A percentile compares a stretch with the other conserved stretches of the same genome.
phyloP scores from a whole-genome alignment of 2,113 vertebrate species.

The Nansenia antarctica region DNA sequence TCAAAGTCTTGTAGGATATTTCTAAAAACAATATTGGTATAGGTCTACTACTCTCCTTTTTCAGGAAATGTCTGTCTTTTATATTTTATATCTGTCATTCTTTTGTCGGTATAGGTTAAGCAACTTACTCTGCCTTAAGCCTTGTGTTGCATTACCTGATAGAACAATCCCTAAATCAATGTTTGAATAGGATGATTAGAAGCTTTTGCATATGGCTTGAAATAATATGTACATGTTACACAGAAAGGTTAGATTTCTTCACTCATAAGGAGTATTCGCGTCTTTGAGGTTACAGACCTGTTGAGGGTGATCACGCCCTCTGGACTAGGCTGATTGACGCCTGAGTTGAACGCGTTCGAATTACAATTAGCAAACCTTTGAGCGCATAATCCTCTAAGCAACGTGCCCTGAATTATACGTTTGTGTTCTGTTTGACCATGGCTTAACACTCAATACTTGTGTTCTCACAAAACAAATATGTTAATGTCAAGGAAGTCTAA shows the following conservation, averaged over 20 bases:
- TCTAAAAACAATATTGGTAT: neutral
- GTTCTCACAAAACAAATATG: slow-evolving; percentile 46
- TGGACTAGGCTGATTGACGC: slow-evolving; percentile 32
- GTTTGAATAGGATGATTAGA: neutral
- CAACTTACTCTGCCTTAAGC: neutral
- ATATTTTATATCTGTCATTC: neutral
- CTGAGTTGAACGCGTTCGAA: slow-evolving; percentile 9
- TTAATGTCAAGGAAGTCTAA: slow-evolving; percentile 31
- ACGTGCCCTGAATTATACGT: slow-evolving; percentile 2
- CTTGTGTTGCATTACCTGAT: neutral
- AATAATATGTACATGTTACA: neutral
- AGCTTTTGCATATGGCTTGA: neutral
- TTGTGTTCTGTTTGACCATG: slow-evolving; percentile 29
- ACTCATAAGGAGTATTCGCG: too few species aligned
- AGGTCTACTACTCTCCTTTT: neutral
- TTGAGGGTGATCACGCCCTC: slow-evolving; percentile 22
- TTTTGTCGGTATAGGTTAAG: neutral
- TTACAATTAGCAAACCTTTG: slow-evolving; percentile 43
- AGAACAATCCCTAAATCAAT: neutral
- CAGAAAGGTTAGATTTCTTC: too few species aligned
- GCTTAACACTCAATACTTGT: slow-evolving; percentile 55
- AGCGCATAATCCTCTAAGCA: slow-evolving; percentile 40
- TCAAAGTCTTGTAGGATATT: neutral
- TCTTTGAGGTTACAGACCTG: neutral
- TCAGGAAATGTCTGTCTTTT: neutral